Conservation (phyloP, 2,888 invertebrate species). For the Philereme transversata region DNA sequence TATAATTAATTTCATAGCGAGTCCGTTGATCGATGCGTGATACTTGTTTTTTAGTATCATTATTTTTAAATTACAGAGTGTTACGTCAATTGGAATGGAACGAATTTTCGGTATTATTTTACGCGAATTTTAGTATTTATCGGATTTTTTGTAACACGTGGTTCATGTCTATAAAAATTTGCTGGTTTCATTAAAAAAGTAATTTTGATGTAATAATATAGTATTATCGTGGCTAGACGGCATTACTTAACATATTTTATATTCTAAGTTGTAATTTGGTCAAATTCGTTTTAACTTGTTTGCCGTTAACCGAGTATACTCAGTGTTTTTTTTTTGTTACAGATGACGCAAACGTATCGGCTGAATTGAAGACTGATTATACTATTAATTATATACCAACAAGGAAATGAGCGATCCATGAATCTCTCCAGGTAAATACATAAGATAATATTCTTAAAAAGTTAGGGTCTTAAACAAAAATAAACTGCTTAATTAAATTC, state of each 20-base stretch:
- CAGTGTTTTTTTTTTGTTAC: slow-evolving; percentile 61
- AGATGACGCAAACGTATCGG: slow-evolving; percentile 66
- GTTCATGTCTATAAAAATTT: slow-evolving; percentile 31
- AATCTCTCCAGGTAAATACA: slow-evolving; percentile 58
- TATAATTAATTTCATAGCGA: slow-evolving; percentile 79
- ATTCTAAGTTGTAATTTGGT: slow-evolving; percentile 55
- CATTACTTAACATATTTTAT: slow-evolving; percentile 47
- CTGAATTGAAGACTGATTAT: slow-evolving; percentile 77
- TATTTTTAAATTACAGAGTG: slow-evolving; percentile 78
- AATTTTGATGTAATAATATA: slow-evolving; percentile 62
- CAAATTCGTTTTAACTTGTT: slow-evolving; percentile 51
- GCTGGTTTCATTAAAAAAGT: slow-evolving; percentile 61
- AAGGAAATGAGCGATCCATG: slow-evolving; percentile 72
- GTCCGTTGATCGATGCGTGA: slow-evolving; percentile 79
- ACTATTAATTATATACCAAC: slow-evolving; percentile 60
- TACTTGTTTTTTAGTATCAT: slow-evolving; percentile 70
- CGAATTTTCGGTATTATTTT: slow-evolving; percentile 66
- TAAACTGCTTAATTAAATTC: too few relatives aligned
- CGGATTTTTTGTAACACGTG: slow-evolving; percentile 49
- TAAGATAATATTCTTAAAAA: not conserved
- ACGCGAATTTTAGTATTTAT: slow-evolving; percentile 69
- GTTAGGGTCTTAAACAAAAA: too few relatives aligned
- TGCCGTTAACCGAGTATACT: slow-evolving; percentile 45
- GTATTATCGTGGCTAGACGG: slow-evolving; percentile 49
- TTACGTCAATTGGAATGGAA: slow-evolving; percentile 75